phyloP scores from a whole-genome alignment of 2,797 vertebrate species.

The Mycteria americana region DNA sequence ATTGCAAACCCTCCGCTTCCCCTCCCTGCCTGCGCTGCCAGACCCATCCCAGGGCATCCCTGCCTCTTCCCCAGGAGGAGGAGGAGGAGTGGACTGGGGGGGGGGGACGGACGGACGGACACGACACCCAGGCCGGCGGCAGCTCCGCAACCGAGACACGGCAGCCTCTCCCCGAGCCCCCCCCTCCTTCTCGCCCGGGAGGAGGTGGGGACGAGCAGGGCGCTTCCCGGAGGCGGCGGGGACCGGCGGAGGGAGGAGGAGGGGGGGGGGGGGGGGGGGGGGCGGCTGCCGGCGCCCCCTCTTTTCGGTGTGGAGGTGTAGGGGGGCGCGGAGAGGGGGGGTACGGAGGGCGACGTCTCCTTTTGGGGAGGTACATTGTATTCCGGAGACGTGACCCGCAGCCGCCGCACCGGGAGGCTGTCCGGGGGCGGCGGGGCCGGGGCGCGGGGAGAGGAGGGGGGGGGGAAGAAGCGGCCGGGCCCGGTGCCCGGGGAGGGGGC shows the following conservation, averaged over 20 bases:
- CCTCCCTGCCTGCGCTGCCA: neutral
- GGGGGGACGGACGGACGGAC: neutral
- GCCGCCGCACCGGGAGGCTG: neutral
- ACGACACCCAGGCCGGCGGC: neutral
- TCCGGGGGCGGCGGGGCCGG: neutral
- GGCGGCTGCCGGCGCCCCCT: neutral
- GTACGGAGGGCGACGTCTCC: neutral
- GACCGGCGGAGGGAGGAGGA: neutral
- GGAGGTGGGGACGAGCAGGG: neutral
- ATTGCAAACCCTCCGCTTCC: neutral
- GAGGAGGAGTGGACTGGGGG: neutral
- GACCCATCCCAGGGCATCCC: neutral
- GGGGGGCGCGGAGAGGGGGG: neutral
- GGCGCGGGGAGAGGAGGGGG: neutral
- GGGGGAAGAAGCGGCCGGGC: neutral
- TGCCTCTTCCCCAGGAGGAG: neutral
- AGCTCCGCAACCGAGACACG: neutral
- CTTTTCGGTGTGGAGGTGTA: neutral
- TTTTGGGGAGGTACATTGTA: neutral
- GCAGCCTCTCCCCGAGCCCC: neutral
- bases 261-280: too few relatives aligned
- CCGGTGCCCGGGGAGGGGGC: neutral
- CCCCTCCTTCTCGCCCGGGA: neutral
- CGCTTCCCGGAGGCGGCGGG: neutral
- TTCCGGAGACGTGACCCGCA: conserved; percentile 39